These are phyloP conservation scores for Drosophila elegans DNA, from an alignment of 1,140 invertebrate species.

Conservation along the genomic window DNA sequence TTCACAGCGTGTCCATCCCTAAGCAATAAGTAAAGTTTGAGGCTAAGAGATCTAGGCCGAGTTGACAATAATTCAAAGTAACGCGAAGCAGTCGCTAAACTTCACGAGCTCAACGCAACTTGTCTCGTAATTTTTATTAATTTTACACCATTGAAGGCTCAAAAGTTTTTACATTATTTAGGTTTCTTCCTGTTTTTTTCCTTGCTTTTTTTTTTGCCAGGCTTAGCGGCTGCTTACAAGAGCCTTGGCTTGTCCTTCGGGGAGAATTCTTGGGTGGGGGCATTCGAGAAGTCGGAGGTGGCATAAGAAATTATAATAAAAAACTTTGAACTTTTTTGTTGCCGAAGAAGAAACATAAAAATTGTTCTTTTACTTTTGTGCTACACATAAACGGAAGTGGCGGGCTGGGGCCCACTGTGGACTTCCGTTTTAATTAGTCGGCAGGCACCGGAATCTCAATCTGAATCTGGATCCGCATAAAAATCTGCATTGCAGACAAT, in stretches of 20 bases:
- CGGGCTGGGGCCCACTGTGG: slow-evolving; percentile 65
- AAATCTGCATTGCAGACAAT: slow-evolving; percentile 65
- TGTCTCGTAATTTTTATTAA: slow-evolving; percentile 79
- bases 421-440: slow-evolving; percentile 84
- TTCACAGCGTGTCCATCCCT: background rate
- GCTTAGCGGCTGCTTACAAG: slow-evolving; percentile 76
- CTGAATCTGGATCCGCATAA: slow-evolving; percentile 66
- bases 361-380: slow-evolving; percentile 73
- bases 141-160: slow-evolving; percentile 66
- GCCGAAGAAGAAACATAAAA: slow-evolving; percentile 55
- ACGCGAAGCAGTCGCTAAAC: slow-evolving; percentile 52
- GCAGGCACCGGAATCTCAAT: slow-evolving; percentile 64
- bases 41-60: slow-evolving; percentile 10
- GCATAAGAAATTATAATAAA: slow-evolving; percentile 72
- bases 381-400: slow-evolving; percentile 71
- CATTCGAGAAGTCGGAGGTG: background rate
- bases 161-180: slow-evolving; percentile 57
- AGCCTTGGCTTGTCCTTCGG: slow-evolving; percentile 66
- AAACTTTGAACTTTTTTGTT: slow-evolving; percentile 59
- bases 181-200: slow-evolving; percentile 12
- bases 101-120: slow-evolving; percentile 50
- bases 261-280: slow-evolving; percentile 4
- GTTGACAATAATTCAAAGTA: slow-evolving; percentile 57
- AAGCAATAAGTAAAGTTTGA: background rate
- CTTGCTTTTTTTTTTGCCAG: slow-evolving; percentile 7